phyloP scores from a whole-genome alignment of 2,797 vertebrate genomes.

The Lepilemur ruficaudatus region DNA sequence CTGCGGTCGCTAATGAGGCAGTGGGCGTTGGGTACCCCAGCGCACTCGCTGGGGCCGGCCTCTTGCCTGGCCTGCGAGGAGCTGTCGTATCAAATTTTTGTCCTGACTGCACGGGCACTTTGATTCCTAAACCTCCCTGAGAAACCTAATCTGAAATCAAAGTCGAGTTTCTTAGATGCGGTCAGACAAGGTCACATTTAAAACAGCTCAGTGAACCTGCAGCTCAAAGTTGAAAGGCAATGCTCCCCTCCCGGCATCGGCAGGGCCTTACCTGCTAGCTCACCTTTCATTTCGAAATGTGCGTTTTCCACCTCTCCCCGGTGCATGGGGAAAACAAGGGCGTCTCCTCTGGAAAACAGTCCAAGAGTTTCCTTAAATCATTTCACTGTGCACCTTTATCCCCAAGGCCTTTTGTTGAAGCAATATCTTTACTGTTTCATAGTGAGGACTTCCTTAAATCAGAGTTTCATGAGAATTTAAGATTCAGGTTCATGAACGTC shows the following conservation, averaged over 20 bases:
- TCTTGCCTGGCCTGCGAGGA: conserved; percentile 90
- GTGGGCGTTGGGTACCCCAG: conserved; percentile 80
- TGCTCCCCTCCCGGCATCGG: conserved; percentile 81
- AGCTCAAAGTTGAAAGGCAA: conserved; percentile 88
- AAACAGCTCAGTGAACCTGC: conserved; percentile 89
- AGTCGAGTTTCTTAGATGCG: conserved; percentile 86
- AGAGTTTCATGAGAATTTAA: background rate
- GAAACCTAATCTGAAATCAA: conserved; percentile 89
- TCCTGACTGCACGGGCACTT: conserved; percentile 85
- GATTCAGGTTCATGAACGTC: background rate
- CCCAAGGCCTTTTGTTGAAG: background rate
- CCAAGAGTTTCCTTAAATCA: conserved; percentile 4
- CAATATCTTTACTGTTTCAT: background rate
- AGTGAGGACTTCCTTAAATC: background rate
- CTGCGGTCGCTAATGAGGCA: conserved; percentile 82
- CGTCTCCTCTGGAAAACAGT: background rate
- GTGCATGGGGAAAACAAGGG: conserved; percentile 69
- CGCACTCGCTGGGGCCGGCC: conserved; percentile 86
- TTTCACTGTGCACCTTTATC: background rate
- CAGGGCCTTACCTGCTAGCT: conserved; percentile 82
- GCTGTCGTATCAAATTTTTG: conserved; percentile 94
- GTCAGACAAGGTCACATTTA: conserved; percentile 91
- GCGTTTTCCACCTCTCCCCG: conserved; percentile 77
- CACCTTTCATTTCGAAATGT: conserved; percentile 78
- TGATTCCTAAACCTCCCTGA: conserved; percentile 90